Conservation (phyloP, 1,140 invertebrate species). For the Ctenoplectra terminalis region DNA sequence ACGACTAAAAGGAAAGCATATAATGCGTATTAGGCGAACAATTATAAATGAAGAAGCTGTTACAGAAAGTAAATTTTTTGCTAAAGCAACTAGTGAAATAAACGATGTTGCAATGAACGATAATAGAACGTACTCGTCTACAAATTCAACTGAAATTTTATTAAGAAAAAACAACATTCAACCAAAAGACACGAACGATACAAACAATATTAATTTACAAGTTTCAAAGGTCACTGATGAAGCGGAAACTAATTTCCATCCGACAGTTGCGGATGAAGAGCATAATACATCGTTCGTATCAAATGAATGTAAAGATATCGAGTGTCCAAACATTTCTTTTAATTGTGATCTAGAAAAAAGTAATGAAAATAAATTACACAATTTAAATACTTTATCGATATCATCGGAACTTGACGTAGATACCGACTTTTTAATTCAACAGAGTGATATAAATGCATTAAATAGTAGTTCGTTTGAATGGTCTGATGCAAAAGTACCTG, state of each 20-base stretch:
- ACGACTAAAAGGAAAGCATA: constrained; percentile 48
- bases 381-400: background rate
- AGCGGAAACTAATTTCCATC: background rate
- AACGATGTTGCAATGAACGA: background rate
- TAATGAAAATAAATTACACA: constrained; percentile 3
- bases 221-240: constrained; percentile 1
- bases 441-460: constrained; percentile 2
- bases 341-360: constrained; percentile 8
- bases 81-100: background rate
- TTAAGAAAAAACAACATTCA: background rate
- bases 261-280: constrained; percentile 9
- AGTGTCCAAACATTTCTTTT: background rate
- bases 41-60: constrained; percentile 55
- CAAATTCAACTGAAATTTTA: background rate
- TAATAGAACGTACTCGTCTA: background rate
- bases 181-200: background rate
- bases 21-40: constrained; percentile 57
- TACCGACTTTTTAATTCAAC: constrained; percentile 17
- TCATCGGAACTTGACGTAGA: background rate
- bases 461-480: constrained; percentile 19
- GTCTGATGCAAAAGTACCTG: background rate
- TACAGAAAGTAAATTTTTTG: constrained; percentile 65
- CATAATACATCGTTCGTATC: background rate
- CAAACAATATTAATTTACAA: background rate
- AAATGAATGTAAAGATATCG: background rate